Evolutionary conservation across 1,140 invertebrate species (phyloP), one percentile per base, ranked within the genome.

Genomic region (Cryptotermes secundus): DNA sequence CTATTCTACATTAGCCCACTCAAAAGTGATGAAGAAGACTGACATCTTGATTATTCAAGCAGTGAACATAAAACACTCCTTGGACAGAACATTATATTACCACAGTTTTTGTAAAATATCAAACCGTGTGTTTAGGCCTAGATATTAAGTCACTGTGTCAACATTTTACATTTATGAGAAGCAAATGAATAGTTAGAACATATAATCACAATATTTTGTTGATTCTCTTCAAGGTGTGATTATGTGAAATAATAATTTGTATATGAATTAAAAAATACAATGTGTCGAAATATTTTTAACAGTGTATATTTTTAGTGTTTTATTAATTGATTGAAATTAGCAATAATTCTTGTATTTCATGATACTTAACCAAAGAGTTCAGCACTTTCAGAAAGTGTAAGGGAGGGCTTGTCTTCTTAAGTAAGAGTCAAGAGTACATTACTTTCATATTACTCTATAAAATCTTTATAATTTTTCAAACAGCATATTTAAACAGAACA

Each of bases 301-400:
- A 72, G 31, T 72, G n/a, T 72, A 31, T 72, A 72, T 72, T 72
- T 72, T 72, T 72, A 9, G 59, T 72, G 59, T 72, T 72, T 72
- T 72, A 72, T 72, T 72, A 31, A 72, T 72, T 72, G 59, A 72
- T 72, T 72, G 3, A 31, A 72, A 72, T 72, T 72, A 72, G 59
- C 59, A 72, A 72, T 72, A 72, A 72, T 72, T 72, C 26, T 72
- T 72, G 59, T 72, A 72, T 72, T 72, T 72, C 31, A 72, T 31
- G 7, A 72, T 31, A 72, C 59, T 72, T 31, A 72, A 72, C 59
- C 31, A 31, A 72, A 72, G 59, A 31, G 59, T 72, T 72, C 59
- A 72, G 59, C 59, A 72, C 59, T 72, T 65, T 72, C 9, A 72
- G n/a, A 72, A 72, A 4, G 0, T 72, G 26, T 9, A 72, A 72